These are phyloP conservation scores for Halichoeres trimaculatus DNA, from an alignment of 2,113 vertebrate species.

Conservation along the genomic window DNA sequence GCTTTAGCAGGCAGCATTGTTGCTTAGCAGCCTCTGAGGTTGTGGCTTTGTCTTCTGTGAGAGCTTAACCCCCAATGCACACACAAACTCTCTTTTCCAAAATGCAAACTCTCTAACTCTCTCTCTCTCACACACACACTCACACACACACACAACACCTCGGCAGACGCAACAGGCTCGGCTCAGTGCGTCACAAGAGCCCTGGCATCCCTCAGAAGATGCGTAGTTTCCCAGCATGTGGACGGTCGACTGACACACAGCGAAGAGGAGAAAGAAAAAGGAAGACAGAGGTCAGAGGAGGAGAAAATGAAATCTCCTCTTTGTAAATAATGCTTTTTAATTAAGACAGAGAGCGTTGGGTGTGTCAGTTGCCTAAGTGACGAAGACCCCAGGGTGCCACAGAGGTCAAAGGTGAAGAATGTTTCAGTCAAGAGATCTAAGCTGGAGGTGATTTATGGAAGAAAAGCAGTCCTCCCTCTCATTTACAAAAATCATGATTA, in stretches of 20 bases:
- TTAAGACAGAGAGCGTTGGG: conserved; percentile 58
- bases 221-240: conserved; percentile 52
- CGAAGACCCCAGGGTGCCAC: conserved; percentile 50
- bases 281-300: conserved; percentile 60
- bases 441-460: conserved; percentile 58
- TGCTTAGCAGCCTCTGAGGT: conserved; percentile 75
- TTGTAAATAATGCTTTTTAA: conserved; percentile 76
- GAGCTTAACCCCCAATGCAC: conserved; percentile 67
- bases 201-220: conserved; percentile 14
- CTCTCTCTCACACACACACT: not conserved
- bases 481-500: conserved; percentile 35
- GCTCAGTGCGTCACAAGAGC: conserved; percentile 51
- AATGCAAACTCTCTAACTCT: not conserved
- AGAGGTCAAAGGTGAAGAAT: conserved; percentile 75
- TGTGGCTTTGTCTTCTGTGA: conserved; percentile 74
- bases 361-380: conserved; percentile 67
- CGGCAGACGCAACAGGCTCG: conserved; percentile 59
- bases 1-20: conserved; percentile 75
- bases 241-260: conserved; percentile 40
- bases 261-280: conserved; percentile 31
- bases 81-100: conserved; percentile 8
- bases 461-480: conserved; percentile 1
- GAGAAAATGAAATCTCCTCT: conserved; percentile 65
- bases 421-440: conserved; percentile 68
- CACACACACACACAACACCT: conserved; percentile 26